Base-by-base conservation (phyloP, 2,888 invertebrate genomes). In the Thalpophila matura region DNA sequence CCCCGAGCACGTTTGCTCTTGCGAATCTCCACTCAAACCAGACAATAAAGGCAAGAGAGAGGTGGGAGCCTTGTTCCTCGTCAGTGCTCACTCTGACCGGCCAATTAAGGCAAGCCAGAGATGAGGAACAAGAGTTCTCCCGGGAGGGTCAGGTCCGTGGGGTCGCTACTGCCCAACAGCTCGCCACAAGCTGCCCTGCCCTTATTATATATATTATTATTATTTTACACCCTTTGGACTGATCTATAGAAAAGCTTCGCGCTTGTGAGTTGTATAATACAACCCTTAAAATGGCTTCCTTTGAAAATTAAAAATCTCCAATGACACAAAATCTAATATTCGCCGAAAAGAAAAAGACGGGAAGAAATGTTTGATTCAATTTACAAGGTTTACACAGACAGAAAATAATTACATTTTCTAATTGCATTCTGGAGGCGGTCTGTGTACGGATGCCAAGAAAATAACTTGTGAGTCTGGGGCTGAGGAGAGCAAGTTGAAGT, bases 331-430 rank as follows among this genome's bases (percentile, higher is more conserved):
- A 61, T 31, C 40, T 14, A 60, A 45, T 42, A 51, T 47, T 26
- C 16, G 9, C 40, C 14, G 18, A 20, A 38, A 31, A 33, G 9
- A 42, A 22, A 43, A 35, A 31, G 27, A 35, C 27, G 10, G 14
- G 10, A 29, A 16, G 31, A n/a, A 42, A 46, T 47, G 9, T 61
- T 51, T 43, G 37, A 43, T 68, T 54, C 37, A 31, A 61, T 66
- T 68, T 61, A 49, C 26, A 24, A 68, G 51, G 46, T 47, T 51
- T 61, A 46, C 59, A 22, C 18, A 61, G 42, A 47, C 53, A 38
- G 47, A 49, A 61, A 40, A 61, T 66, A 68, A 68, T 67, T 61
- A 68, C 43, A 38, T 61, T 66, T 61, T 68, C 37, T 67, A 68
- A 67, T 61, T 67, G 43, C 69, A 49, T 66, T 66, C 68, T 68